Base-by-base conservation (phyloP, 2,888 invertebrate genomes). In the Dioctria rufipes region DNA sequence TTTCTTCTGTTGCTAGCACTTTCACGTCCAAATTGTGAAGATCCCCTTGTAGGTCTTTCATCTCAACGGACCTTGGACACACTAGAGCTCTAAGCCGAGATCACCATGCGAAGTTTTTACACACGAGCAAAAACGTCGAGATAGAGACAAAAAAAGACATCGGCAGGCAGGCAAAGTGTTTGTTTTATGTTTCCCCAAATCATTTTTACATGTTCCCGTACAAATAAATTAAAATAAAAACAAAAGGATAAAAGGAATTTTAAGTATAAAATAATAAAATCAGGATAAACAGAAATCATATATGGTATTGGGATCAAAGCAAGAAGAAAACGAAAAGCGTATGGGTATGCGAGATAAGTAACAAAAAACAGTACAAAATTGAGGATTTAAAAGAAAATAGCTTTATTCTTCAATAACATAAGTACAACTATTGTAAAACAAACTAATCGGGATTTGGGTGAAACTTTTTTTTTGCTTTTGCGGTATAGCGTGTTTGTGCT, bases 1-100 rank as follows among this genome's bases (percentile, higher is more conserved):
- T 96, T 87, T 96, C 95, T 86, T 96, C 96, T 0, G 94, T 93
- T 0, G 95, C 95, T 81, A 96, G 89, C 43, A 95, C 93, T 86
- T 94, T 92, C 5, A 96, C 94, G 84, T 94, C 93, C 83, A 96
- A 89, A 84, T 92, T 93, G 86, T 95, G 94, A 75, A 84, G 83
- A 63, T 91, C 90, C 0, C 92, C 92, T 83, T 91, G 90, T 80
- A 87, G 84, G 87, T 90, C 90, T 85, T 88, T 88, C 83, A 90
- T 86, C 86, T 90, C 90, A 84, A 90, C 87, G 84, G 90, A 89
- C 87, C 90, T 89, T 86, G 89, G 90, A 87, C 88, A 89, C 86
- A 89, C 88, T 88, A 89, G 85, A 88, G 88, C 88, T 89, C 89
- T 89, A 87, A 89, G 88, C 83, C 82, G 81, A 77, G 77, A 77